Evolutionary conservation across 2,797 vertebrate species (phyloP).

Genomic region (Catamblyrhynchus diadema): DNA sequence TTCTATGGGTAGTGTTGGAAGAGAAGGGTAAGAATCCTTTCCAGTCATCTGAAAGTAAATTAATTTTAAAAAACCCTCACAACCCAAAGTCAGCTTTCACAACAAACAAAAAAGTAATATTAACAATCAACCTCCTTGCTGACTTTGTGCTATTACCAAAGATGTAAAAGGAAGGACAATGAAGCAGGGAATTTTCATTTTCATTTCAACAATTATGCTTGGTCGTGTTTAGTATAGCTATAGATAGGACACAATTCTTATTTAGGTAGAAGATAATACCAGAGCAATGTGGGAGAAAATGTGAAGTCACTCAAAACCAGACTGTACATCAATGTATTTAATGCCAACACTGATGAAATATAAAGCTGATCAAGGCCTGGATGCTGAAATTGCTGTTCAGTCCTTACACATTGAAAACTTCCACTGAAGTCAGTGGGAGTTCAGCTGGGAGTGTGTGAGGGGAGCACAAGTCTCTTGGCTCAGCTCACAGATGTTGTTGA

Average conservation of each 20-base stretch:
- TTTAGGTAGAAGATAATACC: background rate
- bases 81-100: background rate
- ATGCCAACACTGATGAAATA: background rate
- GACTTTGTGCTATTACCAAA: background rate
- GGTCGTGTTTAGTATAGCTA: background rate
- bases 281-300: background rate
- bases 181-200: background rate
- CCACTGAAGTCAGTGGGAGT: background rate
- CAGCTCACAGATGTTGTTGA: background rate
- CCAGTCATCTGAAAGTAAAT: background rate
- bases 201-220: background rate
- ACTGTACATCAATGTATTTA: background rate
- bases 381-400: background rate
- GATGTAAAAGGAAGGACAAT: background rate
- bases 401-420: background rate
- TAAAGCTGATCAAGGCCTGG: background rate
- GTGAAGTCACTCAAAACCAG: background rate
- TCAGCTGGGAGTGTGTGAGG: background rate
- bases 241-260: background rate
- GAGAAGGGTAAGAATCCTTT: background rate
- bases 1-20: background rate
- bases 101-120: background rate
- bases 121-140: background rate
- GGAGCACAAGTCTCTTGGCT: background rate
- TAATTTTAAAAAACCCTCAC: background rate